Base-by-base conservation (phyloP, 2,113 vertebrate species). In the Leptobrachium ailaonicum region DNA sequence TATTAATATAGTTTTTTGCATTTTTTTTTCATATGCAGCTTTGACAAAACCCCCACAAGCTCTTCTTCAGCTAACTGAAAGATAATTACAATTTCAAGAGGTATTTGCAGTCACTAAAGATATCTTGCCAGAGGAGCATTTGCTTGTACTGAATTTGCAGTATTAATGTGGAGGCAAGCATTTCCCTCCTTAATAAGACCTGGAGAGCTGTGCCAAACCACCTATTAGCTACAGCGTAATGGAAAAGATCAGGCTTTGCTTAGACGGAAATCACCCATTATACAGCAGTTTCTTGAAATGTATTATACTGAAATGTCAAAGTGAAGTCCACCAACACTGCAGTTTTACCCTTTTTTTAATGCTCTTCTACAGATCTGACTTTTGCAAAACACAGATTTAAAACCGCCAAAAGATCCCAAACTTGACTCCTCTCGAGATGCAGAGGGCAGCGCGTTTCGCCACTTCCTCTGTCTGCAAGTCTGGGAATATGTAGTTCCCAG, bases 191-290 rank as follows among this genome's bases (percentile, higher is more conserved):
- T 77, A 76, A 54, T 69, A 69, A 20, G 5, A 41, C 54, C 60
- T 14, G n/a, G 67, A n/a, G 72, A 47, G 64, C 63, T 8, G 12
- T 79, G 77, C 69, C 77, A 79, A 79, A 11, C 60, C 41, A 54
- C 58, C 77, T 79, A 79, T 79, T 79, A 79, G 77, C 77, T 43
- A 10, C 69, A 72, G 53, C 72, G 45, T 72, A 72, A 66, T 72
- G 77, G 41, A 53, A 50, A 79, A 79, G 77, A 60, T 71, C 60
- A 66, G 58, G 58, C n/a, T 32, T 50, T 43, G 32, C 77, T 66
- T 66, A 53, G 20, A 69, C 32, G 41, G 66, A 77, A 77, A 66
- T 67, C 75, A 41, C 62, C 62, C 62, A 64, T 76, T 67, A 54
- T 41, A 67, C 63, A 67, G 74, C 63, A 76, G 45, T 67, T 45